Percentiles rank a stretch among this genome's conserved stretches.
Evolutionary conservation across 2,797 vertebrate genomes (phyloP).

Genomic region (Halcyon chelicuti): DNA sequence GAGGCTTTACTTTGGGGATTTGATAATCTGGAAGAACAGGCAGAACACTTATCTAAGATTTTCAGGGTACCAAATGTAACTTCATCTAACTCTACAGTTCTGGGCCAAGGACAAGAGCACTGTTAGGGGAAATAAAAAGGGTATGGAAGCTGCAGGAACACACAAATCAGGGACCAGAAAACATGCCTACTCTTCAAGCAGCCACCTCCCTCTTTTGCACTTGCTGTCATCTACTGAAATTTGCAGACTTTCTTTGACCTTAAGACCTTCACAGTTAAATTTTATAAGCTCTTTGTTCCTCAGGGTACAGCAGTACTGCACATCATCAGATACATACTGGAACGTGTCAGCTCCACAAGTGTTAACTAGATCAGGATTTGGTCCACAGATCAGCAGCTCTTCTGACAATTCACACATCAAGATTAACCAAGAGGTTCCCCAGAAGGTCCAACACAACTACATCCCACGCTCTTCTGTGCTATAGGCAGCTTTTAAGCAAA

Average conservation of each 20-base stretch:
- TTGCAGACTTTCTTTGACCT: neutral
- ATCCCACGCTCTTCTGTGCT: neutral
- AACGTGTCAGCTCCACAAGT: slow-evolving; percentile 26
- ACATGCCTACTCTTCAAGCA: neutral
- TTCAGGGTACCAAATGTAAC: neutral
- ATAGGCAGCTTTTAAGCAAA: neutral
- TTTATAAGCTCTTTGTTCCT: slow-evolving; percentile 47
- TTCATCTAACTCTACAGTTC: neutral
- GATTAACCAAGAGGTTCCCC: neutral
- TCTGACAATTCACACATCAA: slow-evolving; percentile 38
- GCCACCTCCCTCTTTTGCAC: neutral
- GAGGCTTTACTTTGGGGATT: neutral
- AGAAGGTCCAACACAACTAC: neutral
- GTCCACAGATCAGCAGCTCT: slow-evolving; percentile 1
- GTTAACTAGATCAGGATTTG: slow-evolving; percentile 19
- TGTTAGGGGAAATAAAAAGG: neutral
- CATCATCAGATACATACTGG: neutral
- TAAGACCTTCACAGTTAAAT: slow-evolving; percentile 24
- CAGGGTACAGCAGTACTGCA: neutral
- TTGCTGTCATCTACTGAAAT: neutral
- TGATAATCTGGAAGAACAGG: slow-evolving; percentile 5
- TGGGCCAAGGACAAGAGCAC: neutral
- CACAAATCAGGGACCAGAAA: neutral
- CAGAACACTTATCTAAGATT: neutral
- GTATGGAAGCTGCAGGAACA: neutral